Evolutionary conservation across 1,140 invertebrate genomes (phyloP), one percentile per base, ranked within the genome.

Genomic region (Dinoponera quadriceps): DNA sequence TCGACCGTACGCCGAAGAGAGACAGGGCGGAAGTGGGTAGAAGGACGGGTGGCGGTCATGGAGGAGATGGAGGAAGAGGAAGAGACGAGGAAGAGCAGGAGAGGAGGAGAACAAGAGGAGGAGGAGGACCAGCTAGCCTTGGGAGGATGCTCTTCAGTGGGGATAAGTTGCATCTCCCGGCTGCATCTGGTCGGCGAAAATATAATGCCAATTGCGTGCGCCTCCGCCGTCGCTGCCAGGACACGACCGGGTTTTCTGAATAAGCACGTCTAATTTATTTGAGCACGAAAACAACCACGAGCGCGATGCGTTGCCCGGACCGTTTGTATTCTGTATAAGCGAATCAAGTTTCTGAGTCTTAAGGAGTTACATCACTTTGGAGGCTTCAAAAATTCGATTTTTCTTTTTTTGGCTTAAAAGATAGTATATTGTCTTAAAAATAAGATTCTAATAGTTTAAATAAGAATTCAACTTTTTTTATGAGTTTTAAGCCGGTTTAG

Each of bases 1-100:
- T 85, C 84, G 89, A 87, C 78, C 85, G 78, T 72, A 87, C 75
- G 74, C 73, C 83, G 84, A 83, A 84, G 83, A 65, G 85, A 71
- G 77, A 66, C 77, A 83, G 86, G 85, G 49, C 62, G 69, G 71
- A 82, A 74, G 72, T 20, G 38, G 44, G 22, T 25, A 27, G 22
- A 71, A 18, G 22, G 20, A 49, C 38, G 44, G 29, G 66, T n/a
- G 29, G 29, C 20, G 48, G 44, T 13, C 33, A 13, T 51, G 38
- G 29, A 22, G 33, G 22, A 51, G 20, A 7, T 25, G 55, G 60
- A 57, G 25, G 33, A 63, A 18, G 75, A 85, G 57, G 33, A 57
- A 57, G 57, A 73, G 27, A 20, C 48, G 73, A 27, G 74, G 75
- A 38, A 49, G 75, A 20, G 55, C 16, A 13, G 25, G 54, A 38